Evolutionary conservation across 1,140 invertebrate genomes (phyloP).

Genomic region (Drosophila lini): DNA sequence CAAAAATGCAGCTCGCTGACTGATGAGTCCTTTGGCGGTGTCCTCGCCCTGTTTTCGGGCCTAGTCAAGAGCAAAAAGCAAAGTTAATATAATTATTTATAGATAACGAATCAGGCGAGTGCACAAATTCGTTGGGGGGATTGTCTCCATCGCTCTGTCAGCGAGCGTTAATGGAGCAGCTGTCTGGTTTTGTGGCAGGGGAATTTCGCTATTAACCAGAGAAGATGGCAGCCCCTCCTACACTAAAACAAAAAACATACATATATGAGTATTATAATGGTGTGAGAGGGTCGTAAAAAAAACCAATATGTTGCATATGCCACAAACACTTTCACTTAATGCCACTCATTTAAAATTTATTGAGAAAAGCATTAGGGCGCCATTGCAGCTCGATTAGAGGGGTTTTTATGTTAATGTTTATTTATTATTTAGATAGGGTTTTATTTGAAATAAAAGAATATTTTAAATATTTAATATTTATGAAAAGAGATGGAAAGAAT

Average conservation of each 20-base stretch:
- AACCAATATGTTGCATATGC: constrained; percentile 13
- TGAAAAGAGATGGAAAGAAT: too few relatives aligned
- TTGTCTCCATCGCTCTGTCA: constrained; percentile 5
- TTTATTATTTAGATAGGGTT: not conserved
- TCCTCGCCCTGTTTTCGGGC: constrained; percentile 23
- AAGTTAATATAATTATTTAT: constrained; percentile 82
- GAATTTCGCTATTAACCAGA: constrained; percentile 42
- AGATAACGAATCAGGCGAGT: constrained; percentile 79
- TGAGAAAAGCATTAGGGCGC: constrained; percentile 1
- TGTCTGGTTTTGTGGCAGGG: constrained; percentile 43
- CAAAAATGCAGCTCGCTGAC: constrained; percentile 43
- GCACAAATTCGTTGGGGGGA: constrained; percentile 63
- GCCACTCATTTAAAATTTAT: constrained; percentile 8
- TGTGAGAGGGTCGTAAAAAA: constrained; percentile 16
- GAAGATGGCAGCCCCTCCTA: constrained; percentile 27
- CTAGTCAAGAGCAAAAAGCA: constrained; percentile 68
- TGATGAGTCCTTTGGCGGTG: constrained; percentile 37
- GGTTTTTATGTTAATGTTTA: not conserved
- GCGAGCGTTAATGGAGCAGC: constrained; percentile 45
- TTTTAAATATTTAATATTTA: not conserved
- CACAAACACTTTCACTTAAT: constrained; percentile 11
- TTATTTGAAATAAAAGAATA: not conserved
- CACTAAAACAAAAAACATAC: constrained; percentile 10
- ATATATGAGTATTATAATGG: not conserved
- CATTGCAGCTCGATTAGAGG: not conserved